phyloP scores from a whole-genome alignment of 2,113 vertebrate genomes.

The Menidia beryllina region DNA sequence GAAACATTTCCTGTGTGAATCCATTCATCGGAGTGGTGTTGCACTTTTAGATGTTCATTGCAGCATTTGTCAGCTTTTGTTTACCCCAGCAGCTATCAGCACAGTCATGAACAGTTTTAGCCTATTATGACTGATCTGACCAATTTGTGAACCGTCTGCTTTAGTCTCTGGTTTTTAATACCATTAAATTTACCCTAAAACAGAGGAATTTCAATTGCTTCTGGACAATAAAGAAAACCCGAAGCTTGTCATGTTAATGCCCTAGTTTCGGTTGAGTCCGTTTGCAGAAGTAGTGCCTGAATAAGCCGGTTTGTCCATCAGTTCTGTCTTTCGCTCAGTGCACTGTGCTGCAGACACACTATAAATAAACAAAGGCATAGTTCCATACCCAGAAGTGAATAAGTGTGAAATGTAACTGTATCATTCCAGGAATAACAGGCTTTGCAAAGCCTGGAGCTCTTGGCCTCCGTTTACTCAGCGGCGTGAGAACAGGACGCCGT shows the following conservation, averaged over 20 bases:
- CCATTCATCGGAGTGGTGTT: too few species aligned
- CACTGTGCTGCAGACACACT: not conserved
- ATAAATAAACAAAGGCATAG: not conserved
- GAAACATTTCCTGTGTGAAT: too few species aligned
- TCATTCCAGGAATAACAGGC: not conserved
- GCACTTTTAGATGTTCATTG: too few species aligned
- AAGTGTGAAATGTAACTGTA: not conserved
- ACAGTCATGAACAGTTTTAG: not conserved
- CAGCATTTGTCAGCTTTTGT: too few species aligned
- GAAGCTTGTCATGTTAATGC: not conserved
- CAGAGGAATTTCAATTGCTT: not conserved
- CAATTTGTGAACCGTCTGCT: too few species aligned
- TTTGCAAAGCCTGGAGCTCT: not conserved
- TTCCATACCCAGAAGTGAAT: not conserved
- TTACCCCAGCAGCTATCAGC: not conserved
- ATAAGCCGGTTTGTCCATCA: not conserved
- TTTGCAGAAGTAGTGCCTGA: not conserved
- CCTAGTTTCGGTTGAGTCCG: not conserved
- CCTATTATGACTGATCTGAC: not conserved
- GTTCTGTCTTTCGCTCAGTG: not conserved
- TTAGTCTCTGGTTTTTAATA: too few species aligned
- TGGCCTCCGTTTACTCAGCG: not conserved
- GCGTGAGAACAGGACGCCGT: constrained; percentile 27
- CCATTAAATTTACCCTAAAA: too few species aligned
- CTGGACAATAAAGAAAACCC: not conserved